Evolutionary conservation across 2,888 invertebrate genomes (phyloP), one percentile per base, ranked within the genome.

Genomic region (Eilema sororculum): DNA sequence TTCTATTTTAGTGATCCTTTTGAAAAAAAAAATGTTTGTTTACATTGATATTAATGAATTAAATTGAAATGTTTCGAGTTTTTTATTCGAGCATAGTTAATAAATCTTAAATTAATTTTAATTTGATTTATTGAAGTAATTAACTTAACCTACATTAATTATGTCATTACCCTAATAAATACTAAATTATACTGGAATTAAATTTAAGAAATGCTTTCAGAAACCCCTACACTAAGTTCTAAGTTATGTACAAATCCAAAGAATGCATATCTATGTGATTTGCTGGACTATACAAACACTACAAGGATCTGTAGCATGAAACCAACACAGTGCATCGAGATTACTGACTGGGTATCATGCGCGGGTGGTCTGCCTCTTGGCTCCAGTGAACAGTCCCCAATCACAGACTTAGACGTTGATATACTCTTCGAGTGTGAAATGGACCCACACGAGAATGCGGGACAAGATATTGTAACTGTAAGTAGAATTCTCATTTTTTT

Each of bases 261-360:
- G 82, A 92, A 93, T 87, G 96, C 96, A 72, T 96, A 95, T 85
- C 90, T 96, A 10, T 97, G 96, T 85, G 97, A 97, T 88, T 90
- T 97, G 22, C 78, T 95, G 69, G 95, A 95, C 75, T 95, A 95
- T 71, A 95, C 95, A 28, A 94, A 94, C 76, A 87, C 94, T 2
- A 94, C 94, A 41, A 88, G 95, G 66, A 93, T 95, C 81, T 95
- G 95, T 77, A 95, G 95, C 73, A 94, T 95, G 93, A 94, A 94
- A 71, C 95, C 95, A 0, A 90, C 89, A 25, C 95, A 95, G 78
- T 90, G 91, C 65, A 95, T 95, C 73, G 93, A 95, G 76, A 89
- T 95, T 56, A 90, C 83, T 76, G 93, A 94, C 82, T 95, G 95
- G 95, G 93, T 95, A 25, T 88, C 95, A 2, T 95, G 95, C 82